Conservation (phyloP, 64 coral and sea anemone species). For the Porites australiensis region DNA sequence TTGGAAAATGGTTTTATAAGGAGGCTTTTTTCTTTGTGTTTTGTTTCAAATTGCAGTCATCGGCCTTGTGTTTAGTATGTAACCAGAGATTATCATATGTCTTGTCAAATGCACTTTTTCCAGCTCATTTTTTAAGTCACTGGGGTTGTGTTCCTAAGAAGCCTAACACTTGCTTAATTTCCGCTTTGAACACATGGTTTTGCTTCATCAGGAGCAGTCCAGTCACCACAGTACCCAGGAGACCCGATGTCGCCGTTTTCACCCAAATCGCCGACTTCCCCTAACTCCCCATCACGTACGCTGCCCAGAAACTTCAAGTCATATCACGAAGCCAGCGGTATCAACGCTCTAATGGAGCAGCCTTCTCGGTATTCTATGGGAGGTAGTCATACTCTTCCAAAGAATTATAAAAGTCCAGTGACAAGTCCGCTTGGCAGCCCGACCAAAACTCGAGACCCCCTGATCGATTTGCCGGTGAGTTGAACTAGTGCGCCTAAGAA, state of each 20-base stretch:
- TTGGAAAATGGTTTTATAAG: too few relatives aligned
- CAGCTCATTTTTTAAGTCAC: too few relatives aligned
- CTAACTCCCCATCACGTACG: constrained; percentile 63
- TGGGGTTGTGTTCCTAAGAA: too few relatives aligned
- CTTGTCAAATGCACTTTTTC: too few relatives aligned
- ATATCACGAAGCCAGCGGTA: constrained; percentile 90
- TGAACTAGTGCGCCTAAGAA: neutral
- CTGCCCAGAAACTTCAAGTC: constrained; percentile 83
- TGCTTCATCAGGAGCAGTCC: neutral
- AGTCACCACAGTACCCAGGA: constrained; percentile 8
- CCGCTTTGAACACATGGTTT: neutral
- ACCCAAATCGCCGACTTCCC: constrained; percentile 66
- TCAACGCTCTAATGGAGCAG: constrained; percentile 49
- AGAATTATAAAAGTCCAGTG: constrained; percentile 88
- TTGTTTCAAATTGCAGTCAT: too few relatives aligned
- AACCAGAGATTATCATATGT: too few relatives aligned
- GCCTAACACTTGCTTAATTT: too few relatives aligned
- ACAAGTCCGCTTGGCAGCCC: constrained; percentile 74
- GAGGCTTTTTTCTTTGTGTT: too few relatives aligned
- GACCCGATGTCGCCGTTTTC: neutral
- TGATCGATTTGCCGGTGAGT: constrained; percentile 80
- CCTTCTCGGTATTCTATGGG: constrained; percentile 74
- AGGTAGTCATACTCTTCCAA: constrained; percentile 86
- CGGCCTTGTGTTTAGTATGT: too few relatives aligned
- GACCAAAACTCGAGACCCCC: constrained; percentile 28